Evolutionary conservation across 2,888 invertebrate species (phyloP), one percentile per base, ranked within the genome.

Genomic region (Hypercompe scribonia): DNA sequence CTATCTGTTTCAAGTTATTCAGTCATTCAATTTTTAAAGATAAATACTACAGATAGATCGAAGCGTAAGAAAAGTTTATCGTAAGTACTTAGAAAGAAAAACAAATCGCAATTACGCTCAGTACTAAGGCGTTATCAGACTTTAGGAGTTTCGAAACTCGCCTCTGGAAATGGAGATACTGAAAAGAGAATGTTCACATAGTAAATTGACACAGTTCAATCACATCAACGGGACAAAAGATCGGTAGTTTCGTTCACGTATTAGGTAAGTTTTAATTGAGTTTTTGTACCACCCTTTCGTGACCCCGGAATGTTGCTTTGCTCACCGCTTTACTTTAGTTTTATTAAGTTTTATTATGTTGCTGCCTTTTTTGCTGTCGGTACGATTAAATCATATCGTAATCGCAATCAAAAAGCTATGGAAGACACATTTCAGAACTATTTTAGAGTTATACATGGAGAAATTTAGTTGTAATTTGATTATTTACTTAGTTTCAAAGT

Each of bases 241-340:
- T 74, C 66, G 76, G 72, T 83, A 81, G 81, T 82, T 87, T 77
- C 78, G 58, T 77, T 76, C 81, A 84, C 85, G 85, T 87, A 90
- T 91, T 89, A 91, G 87, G 78, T 84, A 91, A 92, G 87, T 92
- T 92, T 91, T 92, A 92, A 92, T 92, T 91, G 90, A 89, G 91
- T 92, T 92, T 91, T 90, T 90, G 89, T 87, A 83, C 84, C 84
- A 89, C 86, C 86, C 87, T 86, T 85, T 79, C 84, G 84, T 86
- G 86, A 84, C 86, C 82, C 78, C 74, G 78, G 78, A 72, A 83
- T 81, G 86, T 84, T 78, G 81, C 74, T 75, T 77, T 77, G 72
- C 78, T 78, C 80, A 71, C 73, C 76, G 68, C 78, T 82, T 83
- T 71, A 68, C 75, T 77, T 77, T 73, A 76, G 74, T 83, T 85